Evolutionary conservation across 2,797 vertebrate species (phyloP), one percentile per base, ranked within the genome.

Genomic region (Bradypus variegatus): DNA sequence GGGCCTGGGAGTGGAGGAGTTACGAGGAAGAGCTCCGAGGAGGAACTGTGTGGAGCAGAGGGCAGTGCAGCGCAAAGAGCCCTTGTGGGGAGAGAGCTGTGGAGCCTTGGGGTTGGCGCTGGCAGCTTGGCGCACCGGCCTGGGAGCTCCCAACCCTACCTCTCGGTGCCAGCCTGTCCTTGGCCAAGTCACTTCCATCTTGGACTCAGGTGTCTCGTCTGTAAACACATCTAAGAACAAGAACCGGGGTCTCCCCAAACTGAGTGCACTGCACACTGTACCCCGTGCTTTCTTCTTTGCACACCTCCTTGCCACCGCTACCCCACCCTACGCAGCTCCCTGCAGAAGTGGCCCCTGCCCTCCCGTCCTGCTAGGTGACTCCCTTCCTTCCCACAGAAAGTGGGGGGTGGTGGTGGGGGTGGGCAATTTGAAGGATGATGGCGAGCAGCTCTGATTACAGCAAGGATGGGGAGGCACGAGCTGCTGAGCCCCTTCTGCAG

Each of bases 231-330:
- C 14, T 4, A 12, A 58, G 12, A 78, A 70, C 31, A 33, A 41
- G 62, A 53, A 38, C 36, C 60, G 31, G 86, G 29, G 45, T 64
- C 60, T 69, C 70, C 36, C 23, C 36, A 33, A 1, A 8, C 33
- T 12, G 21, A 5, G 29, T 3, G 0, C 21, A 0, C 16, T 1
- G 48, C 70, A 70, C 5, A 6, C 79, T 5, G 0, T 7, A 31
- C 31, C 38, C 69, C 10, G 18, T 2, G n/a, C 41, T 81, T n/a
- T n/a, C 69, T 75, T n/a, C 25, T n/a, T 29, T 8, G 4, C 33
- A 31, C 8, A 3, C 50, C 36, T 80, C 69, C 50, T 33, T 33
- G 33, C 15, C 15, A 19, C 58, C 41, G 4, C 41, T 45, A 45
- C 27, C 45, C 29, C 8, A 19, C 23, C 31, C 53, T n/a, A 6